Base-by-base conservation (phyloP, 2,888 invertebrate genomes). In the Oeneis ivallda region DNA sequence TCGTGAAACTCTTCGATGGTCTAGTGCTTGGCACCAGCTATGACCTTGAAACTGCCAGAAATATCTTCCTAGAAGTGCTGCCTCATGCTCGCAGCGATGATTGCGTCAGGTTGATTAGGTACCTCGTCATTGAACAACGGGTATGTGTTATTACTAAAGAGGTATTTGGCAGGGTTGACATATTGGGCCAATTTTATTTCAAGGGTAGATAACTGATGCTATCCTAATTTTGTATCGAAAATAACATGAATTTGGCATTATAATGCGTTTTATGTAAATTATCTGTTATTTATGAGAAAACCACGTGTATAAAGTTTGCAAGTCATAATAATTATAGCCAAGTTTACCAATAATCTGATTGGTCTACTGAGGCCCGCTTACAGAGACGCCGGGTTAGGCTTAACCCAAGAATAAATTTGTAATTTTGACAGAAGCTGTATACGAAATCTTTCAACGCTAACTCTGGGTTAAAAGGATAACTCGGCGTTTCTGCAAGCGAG, bases 21-120 rank as follows among this genome's bases (percentile, higher is more conserved):
- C 83, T 94, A 32, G 93, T 93, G 1, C 83, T 94, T 0, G 95
- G 96, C 0, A 96, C 96, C 3, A 95, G 95, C 71, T 95, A 95
- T 75, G 94, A 94, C 37, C 93, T 95, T 79, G 96, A 96, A 80
- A 96, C 96, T 0, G 93, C 95, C 32, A 92, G 94, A 54, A 95
- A 95, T 76, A 94, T 96, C 75, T 95, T 95, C 76, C 83, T 95
- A 72, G 95, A 96, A 79, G 93, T 95, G 0, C 87, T 96, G 41
- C 95, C 96, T 0, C 94, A 95, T 74, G 93, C 94, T 34, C 94
- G 95, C 50, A 95, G 94, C 8, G 93, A 93, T 39, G 94, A 93
- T 0, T 93, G 95, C 2, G 94, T 94, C 0, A 84, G 93, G 53
- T 93, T 96, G 59, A 93, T 95, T 39, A 91, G 94, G 67, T 93